Conservation (phyloP, 2,797 vertebrate species). For the Hippocampus kuda region DNA sequence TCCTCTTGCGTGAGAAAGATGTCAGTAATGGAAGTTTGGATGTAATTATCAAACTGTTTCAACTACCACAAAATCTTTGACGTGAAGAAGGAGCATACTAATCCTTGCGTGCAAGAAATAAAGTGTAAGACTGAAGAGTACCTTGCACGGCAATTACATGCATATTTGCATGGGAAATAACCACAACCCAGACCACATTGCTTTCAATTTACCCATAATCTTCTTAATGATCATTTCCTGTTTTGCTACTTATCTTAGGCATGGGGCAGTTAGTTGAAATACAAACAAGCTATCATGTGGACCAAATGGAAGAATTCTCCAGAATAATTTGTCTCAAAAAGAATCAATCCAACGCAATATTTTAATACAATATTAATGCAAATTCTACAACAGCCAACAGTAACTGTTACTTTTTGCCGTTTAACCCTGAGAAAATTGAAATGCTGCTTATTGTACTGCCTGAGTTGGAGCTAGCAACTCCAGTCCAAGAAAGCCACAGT, state of each 20-base stretch:
- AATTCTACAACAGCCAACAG: too few species aligned
- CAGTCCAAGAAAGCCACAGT: too few species aligned
- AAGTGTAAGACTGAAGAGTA: neutral
- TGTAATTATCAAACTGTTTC: slow-evolving; percentile 12
- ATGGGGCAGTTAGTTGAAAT: neutral
- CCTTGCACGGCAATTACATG: slow-evolving; percentile 19
- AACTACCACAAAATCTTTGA: slow-evolving; percentile 4
- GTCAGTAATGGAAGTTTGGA: slow-evolving; percentile 32
- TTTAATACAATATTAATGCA: neutral
- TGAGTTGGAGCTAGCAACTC: too few species aligned
- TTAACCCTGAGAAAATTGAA: too few species aligned
- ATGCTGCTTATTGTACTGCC: too few species aligned
- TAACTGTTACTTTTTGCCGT: too few species aligned
- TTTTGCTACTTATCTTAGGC: slow-evolving; percentile 32
- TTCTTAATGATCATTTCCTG: slow-evolving; percentile 50
- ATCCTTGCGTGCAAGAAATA: neutral
- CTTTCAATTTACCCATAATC: slow-evolving; percentile 36
- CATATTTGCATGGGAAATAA: slow-evolving; percentile 11
- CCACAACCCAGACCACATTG: slow-evolving; percentile 23
- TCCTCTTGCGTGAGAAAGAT: slow-evolving; percentile 15
- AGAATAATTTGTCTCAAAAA: neutral
- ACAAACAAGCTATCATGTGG: neutral
- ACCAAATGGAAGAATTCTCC: neutral
- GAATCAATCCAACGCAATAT: neutral
- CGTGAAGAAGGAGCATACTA: slow-evolving; percentile 6